Percentiles rank a stretch among this genome's conserved stretches.
Conservation (phyloP, 2,888 invertebrate genomes). For the Rhamphomyia laevipes region DNA sequence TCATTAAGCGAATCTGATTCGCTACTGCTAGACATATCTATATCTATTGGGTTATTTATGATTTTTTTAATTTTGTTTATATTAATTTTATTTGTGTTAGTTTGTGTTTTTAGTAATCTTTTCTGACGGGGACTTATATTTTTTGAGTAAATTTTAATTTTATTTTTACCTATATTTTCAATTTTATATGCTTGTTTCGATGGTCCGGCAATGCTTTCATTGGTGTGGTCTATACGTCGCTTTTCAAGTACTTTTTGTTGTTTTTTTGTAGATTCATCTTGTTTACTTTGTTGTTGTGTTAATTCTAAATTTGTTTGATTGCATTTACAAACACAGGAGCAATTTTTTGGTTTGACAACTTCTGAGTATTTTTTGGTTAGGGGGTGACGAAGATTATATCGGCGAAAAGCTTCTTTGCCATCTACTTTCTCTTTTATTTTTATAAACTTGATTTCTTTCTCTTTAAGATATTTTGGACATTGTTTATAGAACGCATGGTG, state of each 20-base stretch:
- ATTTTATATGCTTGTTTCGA: no score
- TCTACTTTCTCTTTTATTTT: background rate
- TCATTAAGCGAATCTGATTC: background rate
- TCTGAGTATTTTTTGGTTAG: background rate
- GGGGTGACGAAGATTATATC: background rate
- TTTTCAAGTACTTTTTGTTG: no score
- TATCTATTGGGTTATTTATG: no score
- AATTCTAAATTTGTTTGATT: background rate
- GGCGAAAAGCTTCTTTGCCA: background rate
- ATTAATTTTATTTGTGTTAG: background rate
- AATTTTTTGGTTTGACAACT: background rate
- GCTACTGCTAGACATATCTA: no score
- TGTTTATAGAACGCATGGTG: background rate
- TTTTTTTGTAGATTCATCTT: no score
- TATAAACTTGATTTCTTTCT: background rate
- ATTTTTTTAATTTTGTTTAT: background rate
- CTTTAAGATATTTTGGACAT: background rate
- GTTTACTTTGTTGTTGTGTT: no score
- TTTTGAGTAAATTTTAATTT: background rate
- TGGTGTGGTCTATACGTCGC: no score
- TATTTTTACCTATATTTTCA: no score
- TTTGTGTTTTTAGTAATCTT: background rate
- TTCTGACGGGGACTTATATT: background rate
- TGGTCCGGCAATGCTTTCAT: no score
- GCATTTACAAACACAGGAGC: background rate